Base-by-base conservation (phyloP, 1,140 invertebrate species). In the Micrasema longulum region DNA sequence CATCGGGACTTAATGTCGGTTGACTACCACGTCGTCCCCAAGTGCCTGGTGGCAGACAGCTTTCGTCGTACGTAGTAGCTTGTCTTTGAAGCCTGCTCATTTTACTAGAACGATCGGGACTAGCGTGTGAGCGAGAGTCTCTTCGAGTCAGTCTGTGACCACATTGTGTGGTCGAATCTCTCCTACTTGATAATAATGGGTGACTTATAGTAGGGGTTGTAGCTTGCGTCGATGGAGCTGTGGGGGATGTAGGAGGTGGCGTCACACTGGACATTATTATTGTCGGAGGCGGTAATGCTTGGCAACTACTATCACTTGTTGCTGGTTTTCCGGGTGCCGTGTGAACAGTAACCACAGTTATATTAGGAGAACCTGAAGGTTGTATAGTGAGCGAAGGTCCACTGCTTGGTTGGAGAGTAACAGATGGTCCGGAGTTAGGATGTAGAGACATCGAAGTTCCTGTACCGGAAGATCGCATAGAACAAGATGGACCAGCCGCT, bases 41-140 rank as follows among this genome's bases (percentile, higher is more conserved):
- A 14, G 88, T 87, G 26, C 89, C 88, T 16, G 91, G 91, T 26
- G 91, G 92, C 64, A 92, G 83, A 50, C 83, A 88, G 62, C 90
- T 91, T 81, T 96, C 95, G 81, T 96, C 95, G 80, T 94, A 94
- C 45, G 94, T 92, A 4, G 94, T 95, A 9, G 93, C 92, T 84
- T 96, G 95, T 43, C 95, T 86, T 76, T 92, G 92, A 50, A 96
- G 83, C 55, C 93, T 86, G 57, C 92, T 89, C 45, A 91, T 81
- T 78, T 92, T 90, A 1, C 89, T 86, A 20, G 88, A 87, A 7
- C 89, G 85, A 80, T 93, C 91, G 31, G 89, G 89, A 78, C 88
- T 90, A 4, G 87, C 89, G n/a, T 88, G 82, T 11, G 87, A 85
- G 66, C 90, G 84, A 10, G 91, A 92, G 80, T 92, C 91, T 69